These are phyloP conservation scores for Eulemur albifrons DNA, from an alignment of 2,797 vertebrate species.

Conservation along the genomic window DNA sequence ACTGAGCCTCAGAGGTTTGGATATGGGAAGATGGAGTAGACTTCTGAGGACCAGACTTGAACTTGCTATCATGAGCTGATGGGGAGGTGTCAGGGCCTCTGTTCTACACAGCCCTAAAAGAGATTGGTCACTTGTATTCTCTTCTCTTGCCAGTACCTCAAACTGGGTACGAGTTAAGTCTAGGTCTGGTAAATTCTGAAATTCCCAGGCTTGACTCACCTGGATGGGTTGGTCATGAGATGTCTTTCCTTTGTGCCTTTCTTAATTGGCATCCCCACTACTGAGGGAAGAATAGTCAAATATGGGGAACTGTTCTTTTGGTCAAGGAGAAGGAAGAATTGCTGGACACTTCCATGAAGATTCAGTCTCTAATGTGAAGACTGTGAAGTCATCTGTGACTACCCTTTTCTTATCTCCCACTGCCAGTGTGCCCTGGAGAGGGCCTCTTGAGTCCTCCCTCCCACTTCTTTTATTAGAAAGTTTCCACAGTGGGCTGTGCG, in stretches of 20 bases:
- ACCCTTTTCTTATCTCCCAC: background rate
- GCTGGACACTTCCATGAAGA: background rate
- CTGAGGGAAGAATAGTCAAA: fast-evolving
- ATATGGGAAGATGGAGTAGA: no score
- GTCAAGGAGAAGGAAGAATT: background rate
- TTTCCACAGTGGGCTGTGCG: fast-evolving
- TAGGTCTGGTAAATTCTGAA: background rate
- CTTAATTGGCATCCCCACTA: background rate
- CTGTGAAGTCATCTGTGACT: background rate
- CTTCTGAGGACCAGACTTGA: background rate
- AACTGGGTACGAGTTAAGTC: background rate
- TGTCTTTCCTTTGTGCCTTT: background rate
- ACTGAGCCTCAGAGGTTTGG: background rate
- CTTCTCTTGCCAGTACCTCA: background rate
- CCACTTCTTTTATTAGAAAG: background rate
- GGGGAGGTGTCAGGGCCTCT: no score
- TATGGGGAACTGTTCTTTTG: background rate
- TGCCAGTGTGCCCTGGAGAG: background rate
- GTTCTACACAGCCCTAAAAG: fast-evolving
- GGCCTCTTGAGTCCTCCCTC: background rate
- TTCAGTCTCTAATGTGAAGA: background rate
- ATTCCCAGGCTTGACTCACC: background rate
- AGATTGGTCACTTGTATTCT: background rate
- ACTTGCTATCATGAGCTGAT: background rate
- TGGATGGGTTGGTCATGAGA: background rate